phyloP scores from a whole-genome alignment of 2,113 vertebrate species.

The Tiliqua scincoides region DNA sequence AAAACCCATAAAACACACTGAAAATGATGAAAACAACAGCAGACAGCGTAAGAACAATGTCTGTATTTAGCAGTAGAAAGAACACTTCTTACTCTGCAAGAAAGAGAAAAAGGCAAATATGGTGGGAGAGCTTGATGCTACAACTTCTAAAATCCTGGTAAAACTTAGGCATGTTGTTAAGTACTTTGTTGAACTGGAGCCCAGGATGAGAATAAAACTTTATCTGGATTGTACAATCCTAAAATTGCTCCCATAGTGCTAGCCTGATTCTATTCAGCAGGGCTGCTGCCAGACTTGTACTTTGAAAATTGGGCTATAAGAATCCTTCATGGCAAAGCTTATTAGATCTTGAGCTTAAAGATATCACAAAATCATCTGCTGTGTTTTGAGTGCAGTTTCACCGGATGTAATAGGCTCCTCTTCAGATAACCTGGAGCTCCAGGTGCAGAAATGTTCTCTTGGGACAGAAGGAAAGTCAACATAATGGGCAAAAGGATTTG shows the following conservation, averaged over 20 bases:
- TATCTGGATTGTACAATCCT: neutral
- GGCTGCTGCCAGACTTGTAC: neutral
- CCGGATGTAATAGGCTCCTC: neutral
- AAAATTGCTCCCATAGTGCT: neutral
- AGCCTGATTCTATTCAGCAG: conserved; percentile 11
- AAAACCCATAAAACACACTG: no score
- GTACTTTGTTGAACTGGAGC: conserved; percentile 19
- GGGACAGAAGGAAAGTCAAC: neutral
- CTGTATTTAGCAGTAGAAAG: neutral
- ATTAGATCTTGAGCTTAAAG: conserved; percentile 8
- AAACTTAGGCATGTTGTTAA: conserved; percentile 34
- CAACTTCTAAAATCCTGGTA: conserved; percentile 49
- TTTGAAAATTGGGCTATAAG: conserved; percentile 26
- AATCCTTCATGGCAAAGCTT: neutral
- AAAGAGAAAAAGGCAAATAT: neutral
- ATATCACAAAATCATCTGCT: conserved; percentile 13
- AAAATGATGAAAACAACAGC: no score
- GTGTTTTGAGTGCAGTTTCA: neutral
- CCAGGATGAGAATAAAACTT: conserved; percentile 25
- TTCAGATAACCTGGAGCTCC: neutral
- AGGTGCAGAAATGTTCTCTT: neutral
- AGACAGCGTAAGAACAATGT: no score
- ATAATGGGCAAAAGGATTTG: neutral
- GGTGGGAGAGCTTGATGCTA: neutral
- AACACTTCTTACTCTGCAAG: neutral